These are phyloP conservation scores for Onychorhynchus coronatus DNA, from an alignment of 2,113 vertebrate species.

Conservation along the genomic window DNA sequence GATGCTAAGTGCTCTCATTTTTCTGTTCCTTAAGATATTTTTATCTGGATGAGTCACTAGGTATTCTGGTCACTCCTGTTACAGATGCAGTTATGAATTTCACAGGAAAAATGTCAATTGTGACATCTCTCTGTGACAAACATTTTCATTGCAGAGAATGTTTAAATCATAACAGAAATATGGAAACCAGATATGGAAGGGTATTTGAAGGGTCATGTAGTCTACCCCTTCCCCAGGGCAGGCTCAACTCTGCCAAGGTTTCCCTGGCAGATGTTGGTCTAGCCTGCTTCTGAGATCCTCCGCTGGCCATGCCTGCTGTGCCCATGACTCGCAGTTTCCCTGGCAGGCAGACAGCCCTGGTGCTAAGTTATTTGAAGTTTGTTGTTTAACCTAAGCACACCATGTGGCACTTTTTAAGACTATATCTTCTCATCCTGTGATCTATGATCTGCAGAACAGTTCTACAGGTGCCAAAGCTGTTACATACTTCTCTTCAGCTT, in stretches of 20 bases:
- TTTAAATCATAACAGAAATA: not conserved
- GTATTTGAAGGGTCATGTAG: not conserved
- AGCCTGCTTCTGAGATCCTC: not conserved
- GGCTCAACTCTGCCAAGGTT: not conserved
- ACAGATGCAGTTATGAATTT: slow-evolving; percentile 18
- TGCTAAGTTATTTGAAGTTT: not conserved
- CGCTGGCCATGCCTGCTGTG: rapidly evolving
- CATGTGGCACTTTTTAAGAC: not conserved
- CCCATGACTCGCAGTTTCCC: not conserved
- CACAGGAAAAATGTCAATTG: not conserved
- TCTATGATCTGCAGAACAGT: not conserved
- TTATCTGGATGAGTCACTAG: slow-evolving; percentile 45
- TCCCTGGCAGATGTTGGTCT: not conserved
- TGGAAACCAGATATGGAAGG: not conserved
- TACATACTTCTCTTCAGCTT: not conserved
- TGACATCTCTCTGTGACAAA: not conserved
- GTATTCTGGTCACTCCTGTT: slow-evolving; percentile 50
- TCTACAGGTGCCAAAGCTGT: not conserved
- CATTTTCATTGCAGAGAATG: not conserved
- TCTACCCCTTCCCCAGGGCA: not conserved
- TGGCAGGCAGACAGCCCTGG: not conserved
- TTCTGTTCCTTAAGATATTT: slow-evolving; percentile 41
- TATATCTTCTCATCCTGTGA: not conserved
- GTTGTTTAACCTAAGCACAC: not conserved
- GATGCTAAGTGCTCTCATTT: slow-evolving; percentile 21